These are phyloP conservation scores for Vultur gryphus DNA, from an alignment of 2,797 vertebrate genomes.

Conservation along the genomic window DNA sequence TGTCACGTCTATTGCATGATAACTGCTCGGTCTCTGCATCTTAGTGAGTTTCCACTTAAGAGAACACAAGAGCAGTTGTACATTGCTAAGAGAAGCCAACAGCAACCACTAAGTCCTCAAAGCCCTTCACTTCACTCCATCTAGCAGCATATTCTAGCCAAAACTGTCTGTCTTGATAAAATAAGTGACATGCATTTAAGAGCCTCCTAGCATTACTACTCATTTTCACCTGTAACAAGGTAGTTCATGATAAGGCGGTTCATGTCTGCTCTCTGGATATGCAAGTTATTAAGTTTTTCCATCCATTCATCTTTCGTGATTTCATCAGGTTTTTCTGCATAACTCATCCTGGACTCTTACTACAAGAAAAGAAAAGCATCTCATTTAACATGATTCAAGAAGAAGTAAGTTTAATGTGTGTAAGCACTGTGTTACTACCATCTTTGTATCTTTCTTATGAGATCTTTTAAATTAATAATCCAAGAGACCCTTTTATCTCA, in stretches of 20 bases:
- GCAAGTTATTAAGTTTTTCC: slow-evolving; percentile 98
- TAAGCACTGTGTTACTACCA: not conserved
- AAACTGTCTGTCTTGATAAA: not conserved
- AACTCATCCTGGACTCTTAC: slow-evolving; percentile 89
- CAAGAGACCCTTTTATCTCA: not conserved
- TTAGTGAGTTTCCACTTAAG: not conserved
- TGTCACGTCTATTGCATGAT: not conserved
- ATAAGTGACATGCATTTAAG: not conserved
- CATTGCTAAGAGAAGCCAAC: not conserved
- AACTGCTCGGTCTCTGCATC: not conserved
- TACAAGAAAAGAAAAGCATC: slow-evolving; percentile 4
- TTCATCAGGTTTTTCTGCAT: slow-evolving; percentile 96
- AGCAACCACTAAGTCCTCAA: not conserved
- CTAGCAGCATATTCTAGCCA: not conserved
- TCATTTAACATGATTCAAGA: not conserved
- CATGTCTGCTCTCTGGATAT: slow-evolving; percentile 98
- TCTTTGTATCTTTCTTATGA: not conserved
- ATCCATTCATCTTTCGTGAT: slow-evolving; percentile 98
- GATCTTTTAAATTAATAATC: not conserved
- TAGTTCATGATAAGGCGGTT: slow-evolving; percentile 99
- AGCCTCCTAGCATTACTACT: not conserved
- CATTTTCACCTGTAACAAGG: slow-evolving; percentile 88
- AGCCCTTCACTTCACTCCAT: not conserved
- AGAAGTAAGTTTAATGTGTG: not conserved
- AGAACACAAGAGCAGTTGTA: not conserved